These are phyloP conservation scores for Andricus curvator DNA, from an alignment of 2,888 invertebrate species.

Conservation along the genomic window DNA sequence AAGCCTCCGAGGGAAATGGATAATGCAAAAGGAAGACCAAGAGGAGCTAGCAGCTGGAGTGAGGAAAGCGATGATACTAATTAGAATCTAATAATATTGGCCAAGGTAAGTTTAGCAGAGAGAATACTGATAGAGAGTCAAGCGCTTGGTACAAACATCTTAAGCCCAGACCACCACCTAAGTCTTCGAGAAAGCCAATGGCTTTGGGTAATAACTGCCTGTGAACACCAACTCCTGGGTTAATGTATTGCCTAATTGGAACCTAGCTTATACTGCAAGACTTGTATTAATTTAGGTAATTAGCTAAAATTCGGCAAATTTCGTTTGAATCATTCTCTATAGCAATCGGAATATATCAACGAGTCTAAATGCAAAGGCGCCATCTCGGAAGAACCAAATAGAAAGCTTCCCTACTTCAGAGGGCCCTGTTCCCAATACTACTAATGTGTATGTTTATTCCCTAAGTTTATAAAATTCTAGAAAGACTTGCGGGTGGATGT, in stretches of 20 bases:
- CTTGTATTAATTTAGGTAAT: conserved; percentile 5
- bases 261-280: conserved; percentile 13
- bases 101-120: conserved; percentile 66
- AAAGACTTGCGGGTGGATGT: too few relatives aligned
- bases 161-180: conserved; percentile 42
- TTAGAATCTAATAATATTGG: conserved; percentile 72
- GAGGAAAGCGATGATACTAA: conserved; percentile 62
- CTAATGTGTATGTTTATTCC: too few relatives aligned
- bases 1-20: neutral
- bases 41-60: neutral
- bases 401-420: too few relatives aligned
- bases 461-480: too few relatives aligned
- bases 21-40: conserved; percentile 9
- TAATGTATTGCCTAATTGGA: conserved; percentile 38
- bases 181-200: conserved; percentile 65
- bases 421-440: too few relatives aligned
- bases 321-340: neutral
- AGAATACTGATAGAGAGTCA: conserved; percentile 35
- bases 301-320: neutral
- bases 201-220: conserved; percentile 67
- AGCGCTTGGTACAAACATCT: conserved; percentile 41
- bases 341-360: too few relatives aligned
- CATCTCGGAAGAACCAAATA: too few relatives aligned
- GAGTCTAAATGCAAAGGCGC: too few relatives aligned
- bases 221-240: conserved; percentile 44